These are phyloP conservation scores for Campylomormyrus tamandua DNA, from an alignment of 2,113 vertebrate genomes.

Conservation along the genomic window DNA sequence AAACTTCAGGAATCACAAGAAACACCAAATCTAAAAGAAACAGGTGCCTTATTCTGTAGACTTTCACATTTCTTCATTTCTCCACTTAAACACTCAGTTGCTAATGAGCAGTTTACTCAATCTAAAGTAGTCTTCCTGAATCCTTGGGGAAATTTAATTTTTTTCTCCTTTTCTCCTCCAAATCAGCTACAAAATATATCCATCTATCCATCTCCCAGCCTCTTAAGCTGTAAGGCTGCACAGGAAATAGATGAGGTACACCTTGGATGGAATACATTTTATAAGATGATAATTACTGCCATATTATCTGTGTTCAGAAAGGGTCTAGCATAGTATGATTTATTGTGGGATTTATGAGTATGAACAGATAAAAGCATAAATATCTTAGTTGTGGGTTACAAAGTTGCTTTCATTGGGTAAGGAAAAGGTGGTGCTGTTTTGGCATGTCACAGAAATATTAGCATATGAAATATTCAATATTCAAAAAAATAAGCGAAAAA, in stretches of 20 bases:
- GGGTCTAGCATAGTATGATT: neutral
- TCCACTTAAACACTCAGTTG: neutral
- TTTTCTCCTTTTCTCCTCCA: neutral
- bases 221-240: neutral
- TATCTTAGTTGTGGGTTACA: neutral
- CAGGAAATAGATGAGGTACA: neutral
- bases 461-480: neutral
- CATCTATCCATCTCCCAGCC: neutral
- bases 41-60: neutral
- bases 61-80: neutral
- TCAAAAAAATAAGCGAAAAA: neutral
- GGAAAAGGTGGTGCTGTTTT: neutral
- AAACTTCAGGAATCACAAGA: neutral
- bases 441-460: neutral
- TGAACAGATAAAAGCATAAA: neutral
- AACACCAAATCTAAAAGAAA: neutral
- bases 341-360: neutral
- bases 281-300: neutral
- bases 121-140: neutral
- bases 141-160: neutral
- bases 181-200: neutral
- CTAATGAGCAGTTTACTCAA: neutral
- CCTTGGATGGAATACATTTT: neutral
- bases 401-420: neutral
- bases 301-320: neutral